phyloP scores from a whole-genome alignment of 1,140 invertebrate genomes.

The Prorops nasuta region DNA sequence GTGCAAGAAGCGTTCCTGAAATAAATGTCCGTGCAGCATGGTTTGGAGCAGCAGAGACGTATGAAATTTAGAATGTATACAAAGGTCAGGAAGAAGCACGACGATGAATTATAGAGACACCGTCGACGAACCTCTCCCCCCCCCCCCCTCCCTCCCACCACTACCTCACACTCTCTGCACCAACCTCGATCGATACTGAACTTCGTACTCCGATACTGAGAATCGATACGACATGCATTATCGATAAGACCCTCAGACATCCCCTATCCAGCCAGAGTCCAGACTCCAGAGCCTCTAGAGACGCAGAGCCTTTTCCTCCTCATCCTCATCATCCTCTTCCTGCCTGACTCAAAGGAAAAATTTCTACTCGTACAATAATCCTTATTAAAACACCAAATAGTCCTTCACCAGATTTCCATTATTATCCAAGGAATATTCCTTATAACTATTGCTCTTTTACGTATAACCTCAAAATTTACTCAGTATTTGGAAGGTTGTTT shows the following conservation, averaged over 20 bases:
- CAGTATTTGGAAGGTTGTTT: no score
- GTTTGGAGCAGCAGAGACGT: no score
- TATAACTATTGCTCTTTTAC: no score
- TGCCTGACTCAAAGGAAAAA: neutral
- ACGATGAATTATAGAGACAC: neutral
- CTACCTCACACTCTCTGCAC: constrained; percentile 14
- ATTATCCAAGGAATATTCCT: no score
- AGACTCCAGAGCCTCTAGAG: neutral
- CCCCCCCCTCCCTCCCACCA: neutral
- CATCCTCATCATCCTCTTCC: no score
- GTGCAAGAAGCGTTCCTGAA: no score
- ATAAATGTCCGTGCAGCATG: no score
- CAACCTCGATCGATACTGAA: constrained; percentile 2
- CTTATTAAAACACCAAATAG: no score
- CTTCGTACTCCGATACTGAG: constrained; percentile 1
- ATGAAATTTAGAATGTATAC: no score
- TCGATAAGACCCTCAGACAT: constrained; percentile 6
- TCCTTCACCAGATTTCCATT: no score
- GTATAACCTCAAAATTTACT: no score
- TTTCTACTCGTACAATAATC: neutral
- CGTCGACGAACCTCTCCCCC: neutral
- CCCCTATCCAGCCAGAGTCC: no score
- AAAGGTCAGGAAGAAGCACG: neutral
- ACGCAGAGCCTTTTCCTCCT: neutral
- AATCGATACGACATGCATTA: constrained; percentile 21